These are phyloP conservation scores for Anolis sagrei DNA, from an alignment of 2,113 vertebrate genomes.

Conservation along the genomic window DNA sequence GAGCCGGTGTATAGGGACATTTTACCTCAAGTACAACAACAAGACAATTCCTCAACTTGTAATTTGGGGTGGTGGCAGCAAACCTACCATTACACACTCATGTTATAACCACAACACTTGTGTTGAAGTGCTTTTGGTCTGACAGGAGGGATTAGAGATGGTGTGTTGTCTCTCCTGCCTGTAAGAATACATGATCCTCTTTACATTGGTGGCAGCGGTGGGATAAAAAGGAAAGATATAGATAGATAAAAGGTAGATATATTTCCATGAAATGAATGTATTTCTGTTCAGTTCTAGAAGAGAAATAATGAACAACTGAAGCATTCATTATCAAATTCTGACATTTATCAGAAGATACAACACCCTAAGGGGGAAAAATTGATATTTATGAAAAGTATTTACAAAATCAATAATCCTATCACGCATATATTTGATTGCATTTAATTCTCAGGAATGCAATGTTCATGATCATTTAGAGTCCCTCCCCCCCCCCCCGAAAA, in stretches of 20 bases:
- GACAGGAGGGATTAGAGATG: too few species aligned
- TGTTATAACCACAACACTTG: too few species aligned
- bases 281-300: constrained; percentile 59
- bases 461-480: neutral
- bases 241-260: constrained; percentile 19
- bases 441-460: neutral
- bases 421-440: neutral
- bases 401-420: constrained; percentile 25
- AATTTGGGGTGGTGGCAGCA: too few species aligned
- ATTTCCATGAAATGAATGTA: constrained; percentile 38
- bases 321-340: constrained; percentile 25
- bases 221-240: too few species aligned
- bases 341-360: constrained; percentile 46
- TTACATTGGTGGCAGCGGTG: too few species aligned
- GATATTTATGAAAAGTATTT: constrained; percentile 20
- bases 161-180: too few species aligned
- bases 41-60: too few species aligned
- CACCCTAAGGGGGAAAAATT: neutral
- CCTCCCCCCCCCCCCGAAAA: neutral
- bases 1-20: too few species aligned
- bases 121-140: too few species aligned
- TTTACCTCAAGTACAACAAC: too few species aligned
- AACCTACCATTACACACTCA: too few species aligned
- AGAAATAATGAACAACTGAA: constrained; percentile 35
- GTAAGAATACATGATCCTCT: too few species aligned